Evolutionary conservation across 1,140 invertebrate genomes (phyloP).

Genomic region (Drosophila kurseongensis): DNA sequence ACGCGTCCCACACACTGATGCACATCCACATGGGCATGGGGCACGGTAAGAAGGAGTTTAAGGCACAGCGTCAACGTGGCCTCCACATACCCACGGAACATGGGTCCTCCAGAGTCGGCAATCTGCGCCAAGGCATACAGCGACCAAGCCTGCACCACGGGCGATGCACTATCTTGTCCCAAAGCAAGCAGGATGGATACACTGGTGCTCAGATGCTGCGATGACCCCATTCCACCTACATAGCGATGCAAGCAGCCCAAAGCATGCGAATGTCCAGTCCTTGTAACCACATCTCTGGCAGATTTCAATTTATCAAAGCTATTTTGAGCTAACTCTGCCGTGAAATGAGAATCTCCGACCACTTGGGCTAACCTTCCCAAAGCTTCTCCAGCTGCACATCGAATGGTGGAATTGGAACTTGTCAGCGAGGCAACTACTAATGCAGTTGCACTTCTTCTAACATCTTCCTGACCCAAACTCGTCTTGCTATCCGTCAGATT

Average conservation of each 20-base stretch:
- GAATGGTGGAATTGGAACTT: constrained; percentile 93
- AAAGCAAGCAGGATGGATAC: constrained; percentile 97
- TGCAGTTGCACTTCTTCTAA: constrained; percentile 93
- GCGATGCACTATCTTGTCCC: constrained; percentile 92
- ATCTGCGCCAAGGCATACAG: constrained; percentile 97
- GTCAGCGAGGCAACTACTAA: constrained; percentile 92
- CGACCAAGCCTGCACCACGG: constrained; percentile 93
- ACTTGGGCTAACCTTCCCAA: constrained; percentile 96
- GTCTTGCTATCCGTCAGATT: constrained; percentile 94
- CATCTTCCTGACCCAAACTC: constrained; percentile 94
- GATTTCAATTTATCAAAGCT: constrained; percentile 96
- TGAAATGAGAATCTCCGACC: constrained; percentile 93
- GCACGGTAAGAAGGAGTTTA: constrained; percentile 94
- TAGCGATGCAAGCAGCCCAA: constrained; percentile 96
- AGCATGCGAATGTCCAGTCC: constrained; percentile 96
- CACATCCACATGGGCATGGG: constrained; percentile 95
- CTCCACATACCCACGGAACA: constrained; percentile 99
- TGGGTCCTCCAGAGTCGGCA: constrained; percentile 98
- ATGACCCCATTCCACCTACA: constrained; percentile 95
- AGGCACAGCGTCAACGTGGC: constrained; percentile 95
- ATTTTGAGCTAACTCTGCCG: constrained; percentile 95
- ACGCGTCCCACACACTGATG: constrained; percentile 98
- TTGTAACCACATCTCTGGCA: constrained; percentile 93
- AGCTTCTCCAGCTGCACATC: constrained; percentile 95
- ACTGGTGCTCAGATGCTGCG: constrained; percentile 96